phyloP scores from a whole-genome alignment of 2,888 invertebrate species.

The Nephrotoma appendiculata region DNA sequence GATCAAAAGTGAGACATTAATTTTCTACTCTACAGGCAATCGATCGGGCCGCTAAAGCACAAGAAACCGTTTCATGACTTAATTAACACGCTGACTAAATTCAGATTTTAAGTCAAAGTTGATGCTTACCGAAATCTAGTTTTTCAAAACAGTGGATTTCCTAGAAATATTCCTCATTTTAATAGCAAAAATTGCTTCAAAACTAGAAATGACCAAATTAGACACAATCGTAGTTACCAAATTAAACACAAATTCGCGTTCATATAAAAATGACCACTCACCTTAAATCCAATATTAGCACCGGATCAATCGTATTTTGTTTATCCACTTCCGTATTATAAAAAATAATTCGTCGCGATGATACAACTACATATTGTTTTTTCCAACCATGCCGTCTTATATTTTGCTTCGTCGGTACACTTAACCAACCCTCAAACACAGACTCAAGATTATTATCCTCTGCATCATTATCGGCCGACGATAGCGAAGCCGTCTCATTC shows the following conservation, averaged over 20 bases:
- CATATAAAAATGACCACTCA: slow-evolving; percentile 31
- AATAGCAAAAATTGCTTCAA: no score
- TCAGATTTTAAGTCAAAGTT: no score
- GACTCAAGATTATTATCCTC: slow-evolving; percentile 52
- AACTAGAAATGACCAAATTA: background rate
- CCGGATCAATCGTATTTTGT: slow-evolving; percentile 78
- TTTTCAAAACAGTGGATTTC: no score
- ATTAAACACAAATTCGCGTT: no score
- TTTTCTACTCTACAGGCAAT: no score
- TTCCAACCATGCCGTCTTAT: slow-evolving; percentile 93
- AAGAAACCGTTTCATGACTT: no score
- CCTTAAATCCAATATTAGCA: slow-evolving; percentile 91
- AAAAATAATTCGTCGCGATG: slow-evolving; percentile 92
- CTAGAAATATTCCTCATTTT: no score
- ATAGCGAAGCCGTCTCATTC: slow-evolving; percentile 80
- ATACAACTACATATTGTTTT: slow-evolving; percentile 92
- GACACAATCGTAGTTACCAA: no score
- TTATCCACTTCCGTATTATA: slow-evolving; percentile 91
- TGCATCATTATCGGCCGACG: slow-evolving; percentile 76
- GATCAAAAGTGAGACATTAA: no score
- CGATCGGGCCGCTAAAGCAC: no score
- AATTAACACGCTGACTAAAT: no score
- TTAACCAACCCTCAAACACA: slow-evolving; percentile 90
- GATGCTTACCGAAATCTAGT: no score
- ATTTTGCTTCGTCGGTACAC: slow-evolving; percentile 90